Conservation (phyloP, 2,797 vertebrate species). For the Eulemur coronatus region DNA sequence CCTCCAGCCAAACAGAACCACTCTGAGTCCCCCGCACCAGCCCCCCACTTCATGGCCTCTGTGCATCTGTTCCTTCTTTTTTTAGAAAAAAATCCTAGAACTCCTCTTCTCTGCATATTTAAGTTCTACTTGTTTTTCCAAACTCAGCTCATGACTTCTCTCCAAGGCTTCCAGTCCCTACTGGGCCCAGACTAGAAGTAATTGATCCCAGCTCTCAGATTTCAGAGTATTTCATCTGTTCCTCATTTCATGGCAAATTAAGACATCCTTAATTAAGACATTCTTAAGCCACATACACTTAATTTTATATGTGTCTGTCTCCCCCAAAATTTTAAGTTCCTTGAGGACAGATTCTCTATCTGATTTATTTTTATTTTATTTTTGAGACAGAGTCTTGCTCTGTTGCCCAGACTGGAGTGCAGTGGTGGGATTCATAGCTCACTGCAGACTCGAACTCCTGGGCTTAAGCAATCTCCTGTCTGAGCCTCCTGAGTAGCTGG, state of each 20-base stretch:
- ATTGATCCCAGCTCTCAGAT: slow-evolving; percentile 40
- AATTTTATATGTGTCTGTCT: slow-evolving; percentile 5
- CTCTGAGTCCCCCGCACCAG: not conserved
- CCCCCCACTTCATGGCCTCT: not conserved
- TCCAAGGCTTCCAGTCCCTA: not conserved
- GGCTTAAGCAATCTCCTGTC: not conserved
- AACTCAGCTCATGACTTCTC: not conserved
- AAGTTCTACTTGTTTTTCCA: not conserved
- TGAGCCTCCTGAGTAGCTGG: not conserved
- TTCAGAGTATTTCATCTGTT: slow-evolving; percentile 35
- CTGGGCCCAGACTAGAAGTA: not conserved
- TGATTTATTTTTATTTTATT: not conserved
- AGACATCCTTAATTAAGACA: slow-evolving; percentile 47
- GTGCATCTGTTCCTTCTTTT: not conserved
- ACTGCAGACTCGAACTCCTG: not conserved
- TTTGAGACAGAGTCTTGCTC: not conserved
- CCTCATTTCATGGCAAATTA: slow-evolving; percentile 29
- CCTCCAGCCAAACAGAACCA: not conserved
- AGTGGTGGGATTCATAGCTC: not conserved
- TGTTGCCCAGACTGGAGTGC: not conserved
- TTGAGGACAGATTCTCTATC: not conserved
- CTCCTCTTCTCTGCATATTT: not conserved
- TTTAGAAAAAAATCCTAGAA: not conserved
- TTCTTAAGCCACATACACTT: slow-evolving; percentile 31
- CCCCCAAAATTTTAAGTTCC: not conserved